Conservation (phyloP, 2,113 vertebrate species). For the Esox niger region DNA sequence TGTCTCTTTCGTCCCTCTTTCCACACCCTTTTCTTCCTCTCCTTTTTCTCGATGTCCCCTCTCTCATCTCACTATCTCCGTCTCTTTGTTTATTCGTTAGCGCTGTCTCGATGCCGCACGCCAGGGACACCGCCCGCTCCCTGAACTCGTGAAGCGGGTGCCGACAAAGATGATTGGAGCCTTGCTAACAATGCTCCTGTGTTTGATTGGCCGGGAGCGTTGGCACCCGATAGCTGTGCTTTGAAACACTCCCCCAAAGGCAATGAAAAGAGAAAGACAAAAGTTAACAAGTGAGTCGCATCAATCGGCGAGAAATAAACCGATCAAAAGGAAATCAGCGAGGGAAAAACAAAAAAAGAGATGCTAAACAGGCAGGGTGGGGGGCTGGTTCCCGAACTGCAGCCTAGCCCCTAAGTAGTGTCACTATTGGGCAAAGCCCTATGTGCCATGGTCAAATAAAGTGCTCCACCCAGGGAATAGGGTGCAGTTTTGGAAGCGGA, state of each 20-base stretch:
- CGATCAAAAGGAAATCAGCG: not conserved
- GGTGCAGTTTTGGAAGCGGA: no score
- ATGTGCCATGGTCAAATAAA: no score
- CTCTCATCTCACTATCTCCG: no score
- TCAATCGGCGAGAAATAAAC: not conserved
- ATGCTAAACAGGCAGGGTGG: not conserved
- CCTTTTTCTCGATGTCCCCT: no score
- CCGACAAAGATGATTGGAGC: not conserved
- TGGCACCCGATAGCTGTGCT: not conserved
- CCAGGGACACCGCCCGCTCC: not conserved
- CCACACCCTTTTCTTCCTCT: no score
- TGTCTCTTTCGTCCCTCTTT: no score
- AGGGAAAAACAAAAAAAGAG: not conserved
- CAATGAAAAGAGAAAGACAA: not conserved
- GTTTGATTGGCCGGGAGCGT: not conserved
- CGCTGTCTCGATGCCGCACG: no score
- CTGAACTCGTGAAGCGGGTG: not conserved
- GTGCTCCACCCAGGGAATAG: no score
- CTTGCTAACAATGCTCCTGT: not conserved
- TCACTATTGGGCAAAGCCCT: no score
- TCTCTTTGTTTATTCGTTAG: no score
- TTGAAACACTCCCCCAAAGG: not conserved
- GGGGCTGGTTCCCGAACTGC: not conserved
- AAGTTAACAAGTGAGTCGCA: constrained; percentile 5
- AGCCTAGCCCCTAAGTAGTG: no score